Evolutionary conservation across 2,797 vertebrate species (phyloP).

Genomic region (Pyrocephalus nanus): DNA sequence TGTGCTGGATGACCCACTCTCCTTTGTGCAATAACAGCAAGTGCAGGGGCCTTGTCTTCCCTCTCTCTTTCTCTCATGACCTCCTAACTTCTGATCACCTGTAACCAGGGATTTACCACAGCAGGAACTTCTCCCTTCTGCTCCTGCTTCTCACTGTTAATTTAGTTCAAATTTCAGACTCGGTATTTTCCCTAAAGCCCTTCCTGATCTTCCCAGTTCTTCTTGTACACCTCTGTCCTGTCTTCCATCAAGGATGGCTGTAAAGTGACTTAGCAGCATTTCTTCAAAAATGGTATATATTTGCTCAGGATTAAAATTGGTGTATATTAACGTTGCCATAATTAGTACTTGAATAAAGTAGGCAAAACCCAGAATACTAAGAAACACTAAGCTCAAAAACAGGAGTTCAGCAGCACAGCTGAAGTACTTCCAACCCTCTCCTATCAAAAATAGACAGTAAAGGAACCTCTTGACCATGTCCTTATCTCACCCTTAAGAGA

Average conservation of each 20-base stretch:
- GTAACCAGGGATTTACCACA: background rate
- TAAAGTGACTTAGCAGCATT: background rate
- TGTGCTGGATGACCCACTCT: background rate
- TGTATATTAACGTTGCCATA: background rate
- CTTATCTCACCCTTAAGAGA: background rate
- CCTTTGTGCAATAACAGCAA: background rate
- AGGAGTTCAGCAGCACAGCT: background rate
- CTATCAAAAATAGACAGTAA: slow-evolving; percentile 2
- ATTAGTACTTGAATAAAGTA: background rate
- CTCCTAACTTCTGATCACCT: background rate
- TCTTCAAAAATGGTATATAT: background rate
- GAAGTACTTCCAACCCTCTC: background rate
- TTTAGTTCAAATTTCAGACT: background rate
- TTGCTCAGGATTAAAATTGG: background rate
- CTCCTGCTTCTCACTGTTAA: background rate
- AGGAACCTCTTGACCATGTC: background rate
- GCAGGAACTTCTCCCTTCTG: background rate
- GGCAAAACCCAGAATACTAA: background rate
- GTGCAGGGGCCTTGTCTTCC: background rate
- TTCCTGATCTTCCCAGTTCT: background rate
- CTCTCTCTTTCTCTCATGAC: background rate
- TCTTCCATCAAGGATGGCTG: background rate
- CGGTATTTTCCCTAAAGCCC: background rate
- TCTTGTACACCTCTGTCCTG: background rate
- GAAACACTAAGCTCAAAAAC: background rate